Evolutionary conservation across 2,113 vertebrate species (phyloP).

Genomic region (Bagarius yarrelli): DNA sequence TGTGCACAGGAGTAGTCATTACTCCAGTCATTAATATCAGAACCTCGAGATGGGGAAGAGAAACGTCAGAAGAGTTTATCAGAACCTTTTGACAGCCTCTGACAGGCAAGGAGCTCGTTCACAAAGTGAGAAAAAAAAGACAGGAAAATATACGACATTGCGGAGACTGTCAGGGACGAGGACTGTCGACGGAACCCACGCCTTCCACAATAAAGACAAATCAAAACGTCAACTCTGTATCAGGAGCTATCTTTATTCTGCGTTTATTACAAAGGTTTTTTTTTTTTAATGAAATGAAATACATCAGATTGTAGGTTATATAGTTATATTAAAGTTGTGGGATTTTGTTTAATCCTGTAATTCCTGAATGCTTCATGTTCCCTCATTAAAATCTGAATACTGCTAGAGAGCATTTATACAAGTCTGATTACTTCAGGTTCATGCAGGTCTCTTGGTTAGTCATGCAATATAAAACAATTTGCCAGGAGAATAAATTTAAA

Average conservation of each 20-base stretch:
- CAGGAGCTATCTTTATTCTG: slow-evolving; percentile 7
- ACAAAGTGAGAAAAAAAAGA: neutral
- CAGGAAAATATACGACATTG: neutral
- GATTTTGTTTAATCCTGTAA: neutral
- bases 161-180: neutral
- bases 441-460: neutral
- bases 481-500: neutral
- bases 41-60: slow-evolving; percentile 18
- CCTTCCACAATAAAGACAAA: neutral
- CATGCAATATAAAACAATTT: neutral
- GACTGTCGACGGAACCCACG: neutral
- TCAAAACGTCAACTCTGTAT: neutral
- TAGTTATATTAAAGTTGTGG: neutral
- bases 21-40: slow-evolving; percentile 13
- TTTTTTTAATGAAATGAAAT: neutral
- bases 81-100: neutral
- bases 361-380: neutral
- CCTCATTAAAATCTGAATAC: neutral
- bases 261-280: neutral
- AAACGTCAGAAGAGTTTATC: slow-evolving; percentile 27
- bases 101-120: slow-evolving; percentile 13
- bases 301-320: neutral
- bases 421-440: neutral
- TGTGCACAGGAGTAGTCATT: slow-evolving; percentile 42
- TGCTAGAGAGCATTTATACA: neutral